A percentile compares a stretch with the other conserved stretches of the same genome.
Evolutionary conservation across 1,140 invertebrate species (phyloP).

Genomic region (Drosophila baimaii): DNA sequence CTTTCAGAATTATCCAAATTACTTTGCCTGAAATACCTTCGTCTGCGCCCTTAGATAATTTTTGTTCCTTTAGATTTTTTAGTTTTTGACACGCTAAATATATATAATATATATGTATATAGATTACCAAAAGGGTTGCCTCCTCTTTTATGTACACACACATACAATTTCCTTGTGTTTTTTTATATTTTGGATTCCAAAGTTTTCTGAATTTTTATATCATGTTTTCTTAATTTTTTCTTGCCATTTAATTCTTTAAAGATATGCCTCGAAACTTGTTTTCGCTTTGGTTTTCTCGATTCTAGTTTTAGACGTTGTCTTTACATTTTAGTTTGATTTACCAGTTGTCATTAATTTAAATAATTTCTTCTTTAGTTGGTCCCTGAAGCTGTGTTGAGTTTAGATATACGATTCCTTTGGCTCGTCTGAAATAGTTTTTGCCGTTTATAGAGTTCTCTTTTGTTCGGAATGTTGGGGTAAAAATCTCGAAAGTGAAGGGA

Average conservation of each 20-base stretch:
- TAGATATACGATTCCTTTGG: conserved; percentile 71
- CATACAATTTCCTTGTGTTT: conserved; percentile 26
- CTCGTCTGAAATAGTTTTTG: conserved; percentile 57
- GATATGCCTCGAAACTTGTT: conserved; percentile 56
- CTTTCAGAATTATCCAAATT: conserved; percentile 37
- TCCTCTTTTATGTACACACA: conserved; percentile 41
- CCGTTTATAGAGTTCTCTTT: conserved; percentile 36
- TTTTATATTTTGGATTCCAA: conserved; percentile 29
- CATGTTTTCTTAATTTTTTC: conserved; percentile 2
- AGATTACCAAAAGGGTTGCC: conserved; percentile 63
- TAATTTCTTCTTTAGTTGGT: conserved; percentile 71
- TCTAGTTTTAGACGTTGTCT: conserved; percentile 17
- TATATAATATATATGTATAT: conserved; percentile 52
- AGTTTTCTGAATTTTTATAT: conserved; percentile 16
- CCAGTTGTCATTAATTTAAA: conserved; percentile 55
- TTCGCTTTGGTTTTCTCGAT: conserved; percentile 24
- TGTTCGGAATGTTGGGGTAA: conserved; percentile 34
- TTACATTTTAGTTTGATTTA: conserved; percentile 42
- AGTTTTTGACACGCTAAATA: conserved; percentile 44
- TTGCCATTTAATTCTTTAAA: conserved; percentile 15
- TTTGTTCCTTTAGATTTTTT: conserved; percentile 43
- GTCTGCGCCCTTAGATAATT: conserved; percentile 13
- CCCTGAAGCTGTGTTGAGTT: conserved; percentile 82
- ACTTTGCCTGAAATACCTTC: conserved; percentile 30
- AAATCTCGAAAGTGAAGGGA: conserved; percentile 34